These are phyloP conservation scores for Oryctes rhinoceros DNA, from an alignment of 1,140 invertebrate species.

Conservation along the genomic window DNA sequence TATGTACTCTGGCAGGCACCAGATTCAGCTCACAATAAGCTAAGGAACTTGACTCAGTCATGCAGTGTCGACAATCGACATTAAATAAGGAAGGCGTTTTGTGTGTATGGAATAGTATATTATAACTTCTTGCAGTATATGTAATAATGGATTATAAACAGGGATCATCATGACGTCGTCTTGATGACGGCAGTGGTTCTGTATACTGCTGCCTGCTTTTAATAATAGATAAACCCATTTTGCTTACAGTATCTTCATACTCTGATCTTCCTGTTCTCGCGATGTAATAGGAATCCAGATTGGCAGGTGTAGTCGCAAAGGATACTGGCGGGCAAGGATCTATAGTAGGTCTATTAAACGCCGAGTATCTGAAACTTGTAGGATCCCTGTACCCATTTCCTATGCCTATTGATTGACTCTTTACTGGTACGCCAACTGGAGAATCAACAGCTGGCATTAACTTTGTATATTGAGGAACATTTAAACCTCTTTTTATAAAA, in stretches of 20 bases:
- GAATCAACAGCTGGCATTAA: constrained; percentile 62
- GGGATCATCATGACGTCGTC: constrained; percentile 63
- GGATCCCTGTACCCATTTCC: constrained; percentile 62
- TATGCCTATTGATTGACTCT: constrained; percentile 56
- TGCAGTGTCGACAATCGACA: no score
- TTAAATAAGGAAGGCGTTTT: no score
- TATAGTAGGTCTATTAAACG: constrained; percentile 58
- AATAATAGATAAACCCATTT: constrained; percentile 66
- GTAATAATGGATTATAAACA: constrained; percentile 56
- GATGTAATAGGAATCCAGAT: constrained; percentile 63
- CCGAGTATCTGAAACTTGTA: constrained; percentile 60
- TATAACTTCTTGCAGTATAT: background rate
- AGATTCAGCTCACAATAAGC: no score
- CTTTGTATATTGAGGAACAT: constrained; percentile 58
- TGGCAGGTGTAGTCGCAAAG: constrained; percentile 59
- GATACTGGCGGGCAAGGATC: constrained; percentile 59
- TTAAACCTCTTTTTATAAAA: constrained; percentile 64
- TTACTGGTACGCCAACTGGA: constrained; percentile 60
- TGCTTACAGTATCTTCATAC: constrained; percentile 68
- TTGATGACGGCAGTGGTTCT: constrained; percentile 67
- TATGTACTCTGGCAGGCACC: no score
- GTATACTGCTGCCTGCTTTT: constrained; percentile 67
- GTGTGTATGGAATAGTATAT: background rate
- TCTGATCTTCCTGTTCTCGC: constrained; percentile 66
- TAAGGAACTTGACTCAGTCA: no score